phyloP scores from a whole-genome alignment of 2,888 invertebrate species.

The Nymphalis urticae region DNA sequence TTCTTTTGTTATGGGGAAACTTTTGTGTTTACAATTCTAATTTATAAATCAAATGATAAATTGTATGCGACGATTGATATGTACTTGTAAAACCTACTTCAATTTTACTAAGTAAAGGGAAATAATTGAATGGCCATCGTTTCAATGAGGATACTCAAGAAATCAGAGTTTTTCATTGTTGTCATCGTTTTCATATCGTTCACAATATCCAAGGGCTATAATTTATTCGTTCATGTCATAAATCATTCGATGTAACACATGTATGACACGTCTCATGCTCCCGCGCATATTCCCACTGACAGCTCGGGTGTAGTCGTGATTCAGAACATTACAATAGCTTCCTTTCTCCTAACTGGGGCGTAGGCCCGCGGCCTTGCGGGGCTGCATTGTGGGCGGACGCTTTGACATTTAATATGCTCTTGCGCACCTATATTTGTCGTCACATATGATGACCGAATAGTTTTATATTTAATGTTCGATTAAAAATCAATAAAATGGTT shows the following conservation, averaged over 20 bases:
- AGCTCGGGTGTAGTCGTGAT: conserved; percentile 37
- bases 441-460: conserved; percentile 21
- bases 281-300: conserved; percentile 29
- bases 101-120: too few relatives aligned
- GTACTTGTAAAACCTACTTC: too few relatives aligned
- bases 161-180: background rate
- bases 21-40: too few relatives aligned
- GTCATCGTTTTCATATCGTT: background rate
- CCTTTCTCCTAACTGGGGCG: conserved; percentile 74
- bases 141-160: background rate
- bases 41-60: too few relatives aligned
- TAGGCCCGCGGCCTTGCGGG: conserved; percentile 68
- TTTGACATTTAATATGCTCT: conserved; percentile 38
- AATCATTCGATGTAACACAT: background rate
- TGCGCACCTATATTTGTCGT: conserved; percentile 30
- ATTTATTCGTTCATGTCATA: background rate
- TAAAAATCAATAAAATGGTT: background rate
- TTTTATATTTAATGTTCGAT: conserved; percentile 15
- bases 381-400: conserved; percentile 43
- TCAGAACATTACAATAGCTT: conserved; percentile 64
- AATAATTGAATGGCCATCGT: background rate
- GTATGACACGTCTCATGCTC: conserved; percentile 18
- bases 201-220: background rate
- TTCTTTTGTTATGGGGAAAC: too few relatives aligned
- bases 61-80: too few relatives aligned